Evolutionary conservation across 2,888 invertebrate species (phyloP).

Genomic region (Scaptomyza caliginosa): DNA sequence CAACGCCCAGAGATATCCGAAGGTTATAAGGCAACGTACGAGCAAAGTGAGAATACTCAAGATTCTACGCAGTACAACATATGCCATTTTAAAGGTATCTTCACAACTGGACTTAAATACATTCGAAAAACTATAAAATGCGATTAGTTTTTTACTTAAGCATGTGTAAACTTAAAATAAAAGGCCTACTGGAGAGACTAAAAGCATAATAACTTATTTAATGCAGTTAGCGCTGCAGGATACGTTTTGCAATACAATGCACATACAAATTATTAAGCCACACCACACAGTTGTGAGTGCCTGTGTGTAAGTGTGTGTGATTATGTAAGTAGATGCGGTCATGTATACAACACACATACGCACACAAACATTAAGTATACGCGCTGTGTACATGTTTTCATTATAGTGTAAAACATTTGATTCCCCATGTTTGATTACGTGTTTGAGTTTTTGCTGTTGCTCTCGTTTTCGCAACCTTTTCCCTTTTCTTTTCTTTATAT

Average conservation of each 20-base stretch:
- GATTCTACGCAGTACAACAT: fast-evolving
- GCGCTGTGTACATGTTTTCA: slow-evolving; percentile 21
- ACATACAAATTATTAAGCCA: slow-evolving; percentile 17
- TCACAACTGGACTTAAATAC: too few relatives aligned
- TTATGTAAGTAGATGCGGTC: background rate
- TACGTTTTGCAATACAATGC: background rate
- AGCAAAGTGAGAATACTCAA: background rate
- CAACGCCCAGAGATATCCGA: slow-evolving; percentile 28
- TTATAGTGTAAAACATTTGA: slow-evolving; percentile 27
- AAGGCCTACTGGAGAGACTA: background rate
- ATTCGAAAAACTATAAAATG: too few relatives aligned
- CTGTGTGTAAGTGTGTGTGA: too few relatives aligned
- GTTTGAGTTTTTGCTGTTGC: slow-evolving; percentile 8
- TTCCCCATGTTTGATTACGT: slow-evolving; percentile 30
- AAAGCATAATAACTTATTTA: too few relatives aligned
- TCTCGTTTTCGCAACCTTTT: background rate
- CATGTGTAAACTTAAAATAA: background rate
- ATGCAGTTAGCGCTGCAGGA: background rate
- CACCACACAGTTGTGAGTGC: background rate
- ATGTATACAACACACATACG: background rate
- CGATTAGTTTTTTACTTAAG: background rate
- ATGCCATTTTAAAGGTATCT: slow-evolving; percentile 7
- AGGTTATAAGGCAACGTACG: background rate
- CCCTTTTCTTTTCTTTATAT: background rate
- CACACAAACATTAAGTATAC: slow-evolving; percentile 23